Evolutionary conservation across 2,888 invertebrate species (phyloP), one percentile per base, ranked within the genome.

Genomic region (Hydrotaea cyrtoneurina): DNA sequence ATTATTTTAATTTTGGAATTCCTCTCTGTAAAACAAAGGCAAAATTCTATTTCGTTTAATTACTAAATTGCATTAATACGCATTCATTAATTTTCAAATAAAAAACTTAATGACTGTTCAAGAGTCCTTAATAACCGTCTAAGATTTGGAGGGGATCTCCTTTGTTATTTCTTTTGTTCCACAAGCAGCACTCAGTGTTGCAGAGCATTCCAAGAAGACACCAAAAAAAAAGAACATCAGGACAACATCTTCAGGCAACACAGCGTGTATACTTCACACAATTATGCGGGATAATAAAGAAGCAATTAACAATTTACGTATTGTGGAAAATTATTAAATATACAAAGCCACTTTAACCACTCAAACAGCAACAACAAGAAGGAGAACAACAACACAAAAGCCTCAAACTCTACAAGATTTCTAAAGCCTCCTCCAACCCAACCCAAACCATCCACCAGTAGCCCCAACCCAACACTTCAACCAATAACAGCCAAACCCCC

Each of bases 341-440:
- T 69, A 69, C 69, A 69, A 69, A 69, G 69, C 69, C 69, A 69
- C 69, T 69, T 69, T 69, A 69, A 46, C 43, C 69, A 69, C 69
- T 69, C 69, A 46, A 46, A 69, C 43, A 26, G 19, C 15, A 36
- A 43, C 39, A 66, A 66, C 10, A 15, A 13, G 15, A 69, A 69
- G 5, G 43, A 43, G 19, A 21, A 39, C 39, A 39, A 39, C 19
- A 66, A 46, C 69, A 46, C 17, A 23, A 46, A 69, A 13, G 66
- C 66, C 69, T 46, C 69, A 46, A 46, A 69, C 69, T 69, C 69
- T 23, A 21, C 23, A 69, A 69, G 69, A 69, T 69, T 46, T 46
- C 21, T 11, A 19, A 46, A 46, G 69, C 26, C 26, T 1, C n/a
- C 62, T n/a, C 36, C 64, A 39, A n/a, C 17, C 66, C 62, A 62